These are phyloP conservation scores for Thymallus thymallus DNA, from an alignment of 2,113 vertebrate genomes.

Conservation along the genomic window DNA sequence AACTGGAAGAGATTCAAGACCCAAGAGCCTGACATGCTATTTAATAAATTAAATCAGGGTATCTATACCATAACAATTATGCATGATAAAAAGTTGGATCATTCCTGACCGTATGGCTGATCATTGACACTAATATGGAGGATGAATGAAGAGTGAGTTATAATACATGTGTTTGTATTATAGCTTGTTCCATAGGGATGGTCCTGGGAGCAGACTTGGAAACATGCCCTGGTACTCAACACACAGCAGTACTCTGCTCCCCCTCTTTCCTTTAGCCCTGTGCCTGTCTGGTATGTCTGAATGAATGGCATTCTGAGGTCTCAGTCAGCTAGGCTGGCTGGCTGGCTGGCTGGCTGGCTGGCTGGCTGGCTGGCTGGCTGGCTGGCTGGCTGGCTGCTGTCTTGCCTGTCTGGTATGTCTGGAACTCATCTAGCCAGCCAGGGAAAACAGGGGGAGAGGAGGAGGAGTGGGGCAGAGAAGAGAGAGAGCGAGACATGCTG, in stretches of 20 bases:
- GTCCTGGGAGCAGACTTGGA: too few relatives aligned
- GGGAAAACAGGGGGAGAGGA: constrained; percentile 37
- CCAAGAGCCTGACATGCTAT: not conserved
- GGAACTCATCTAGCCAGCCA: constrained; percentile 60
- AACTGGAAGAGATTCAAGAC: not conserved
- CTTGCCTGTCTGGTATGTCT: constrained; percentile 71
- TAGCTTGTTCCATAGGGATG: too few relatives aligned
- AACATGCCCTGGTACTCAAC: too few relatives aligned
- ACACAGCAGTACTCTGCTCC: not conserved
- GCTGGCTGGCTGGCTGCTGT: too few relatives aligned
- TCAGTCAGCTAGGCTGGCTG: constrained; percentile 55
- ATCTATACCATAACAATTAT: not conserved
- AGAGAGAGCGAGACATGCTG: not conserved
- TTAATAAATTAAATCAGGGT: constrained; percentile 13
- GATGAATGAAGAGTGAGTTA: too few relatives aligned
- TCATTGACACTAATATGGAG: too few relatives aligned
- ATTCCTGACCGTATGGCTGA: too few relatives aligned
- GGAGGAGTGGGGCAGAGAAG: constrained; percentile 1
- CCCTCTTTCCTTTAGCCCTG: constrained; percentile 24
- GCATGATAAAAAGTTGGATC: not conserved
- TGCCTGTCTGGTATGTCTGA: constrained; percentile 20
- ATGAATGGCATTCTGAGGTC: constrained; percentile 62
- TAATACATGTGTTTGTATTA: too few relatives aligned
- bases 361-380: not conserved
- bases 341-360: not conserved